Conservation (phyloP, 1,140 invertebrate genomes). For the Solenopsis fugax region DNA sequence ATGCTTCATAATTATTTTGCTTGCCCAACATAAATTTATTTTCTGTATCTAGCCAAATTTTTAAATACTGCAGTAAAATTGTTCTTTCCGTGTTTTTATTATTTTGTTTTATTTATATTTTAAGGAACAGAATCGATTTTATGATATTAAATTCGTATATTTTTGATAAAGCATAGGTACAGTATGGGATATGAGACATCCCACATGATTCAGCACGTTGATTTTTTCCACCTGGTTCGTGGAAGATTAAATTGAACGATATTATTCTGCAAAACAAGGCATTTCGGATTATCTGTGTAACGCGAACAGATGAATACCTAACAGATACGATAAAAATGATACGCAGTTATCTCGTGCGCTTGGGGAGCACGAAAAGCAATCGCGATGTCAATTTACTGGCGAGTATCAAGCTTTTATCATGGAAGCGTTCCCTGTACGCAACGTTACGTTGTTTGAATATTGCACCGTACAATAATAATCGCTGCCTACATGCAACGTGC, state of each 20-base stretch:
- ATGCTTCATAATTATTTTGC: too few species aligned
- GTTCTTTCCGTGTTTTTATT: too few species aligned
- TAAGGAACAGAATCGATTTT: too few species aligned
- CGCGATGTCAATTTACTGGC: not conserved
- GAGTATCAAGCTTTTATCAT: not conserved
- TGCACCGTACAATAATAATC: not conserved
- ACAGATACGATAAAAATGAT: conserved; percentile 9
- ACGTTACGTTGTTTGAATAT: not conserved
- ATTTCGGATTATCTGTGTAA: not conserved
- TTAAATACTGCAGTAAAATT: too few species aligned
- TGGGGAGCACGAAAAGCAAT: not conserved
- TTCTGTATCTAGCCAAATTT: too few species aligned
- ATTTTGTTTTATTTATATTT: too few species aligned
- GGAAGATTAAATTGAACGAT: not conserved
- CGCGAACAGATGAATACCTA: conserved; percentile 15
- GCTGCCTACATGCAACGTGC: not conserved
- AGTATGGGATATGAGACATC: too few species aligned
- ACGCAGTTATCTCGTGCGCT: conserved; percentile 11
- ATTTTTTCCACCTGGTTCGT: too few species aligned
- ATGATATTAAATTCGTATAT: too few species aligned
- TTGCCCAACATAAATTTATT: too few species aligned
- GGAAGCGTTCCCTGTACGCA: not conserved
- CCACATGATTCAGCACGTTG: too few species aligned
- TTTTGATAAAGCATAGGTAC: too few species aligned
- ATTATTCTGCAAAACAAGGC: not conserved